These are phyloP conservation scores for Sebastolobus alascanus DNA, from an alignment of 2,797 vertebrate species.

Conservation along the genomic window DNA sequence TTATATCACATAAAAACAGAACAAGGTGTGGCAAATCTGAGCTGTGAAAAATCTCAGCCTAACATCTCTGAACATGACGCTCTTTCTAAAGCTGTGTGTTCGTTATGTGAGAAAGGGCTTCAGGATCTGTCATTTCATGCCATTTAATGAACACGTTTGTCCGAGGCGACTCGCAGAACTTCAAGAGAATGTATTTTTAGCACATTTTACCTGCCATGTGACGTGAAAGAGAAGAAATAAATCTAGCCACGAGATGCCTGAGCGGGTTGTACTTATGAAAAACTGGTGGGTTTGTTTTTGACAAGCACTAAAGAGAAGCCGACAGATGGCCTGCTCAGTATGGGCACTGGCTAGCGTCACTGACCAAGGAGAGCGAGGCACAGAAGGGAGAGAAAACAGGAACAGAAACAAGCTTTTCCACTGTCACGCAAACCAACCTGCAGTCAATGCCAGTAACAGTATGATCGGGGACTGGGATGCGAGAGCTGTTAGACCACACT, in stretches of 20 bases:
- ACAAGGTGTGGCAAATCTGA: constrained; percentile 24
- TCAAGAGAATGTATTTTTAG: constrained; percentile 43
- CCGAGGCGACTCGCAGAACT: not conserved
- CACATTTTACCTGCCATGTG: constrained; percentile 41
- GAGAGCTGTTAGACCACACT: constrained; percentile 56
- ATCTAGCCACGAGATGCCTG: constrained; percentile 37
- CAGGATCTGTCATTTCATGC: constrained; percentile 27
- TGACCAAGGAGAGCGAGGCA: constrained; percentile 65
- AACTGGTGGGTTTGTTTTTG: constrained; percentile 73
- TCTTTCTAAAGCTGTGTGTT: constrained; percentile 22
- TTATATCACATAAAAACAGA: constrained; percentile 5
- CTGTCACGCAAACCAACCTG: constrained; percentile 57
- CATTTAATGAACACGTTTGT: constrained; percentile 25
- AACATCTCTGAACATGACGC: constrained; percentile 15
- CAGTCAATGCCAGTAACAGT: constrained; percentile 62
- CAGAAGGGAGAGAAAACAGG: constrained; percentile 63
- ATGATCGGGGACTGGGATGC: constrained; percentile 51
- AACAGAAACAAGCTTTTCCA: constrained; percentile 67
- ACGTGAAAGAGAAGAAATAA: constrained; percentile 29
- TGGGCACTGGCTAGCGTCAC: constrained; percentile 74
- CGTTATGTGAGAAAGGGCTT: constrained; percentile 21
- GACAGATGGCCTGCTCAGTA: constrained; percentile 83
- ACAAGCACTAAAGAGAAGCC: constrained; percentile 70
- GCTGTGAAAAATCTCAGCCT: constrained; percentile 26
- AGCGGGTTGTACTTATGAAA: constrained; percentile 64